Evolutionary conservation across 2,797 vertebrate genomes (phyloP), one percentile per base, ranked within the genome.

Genomic region (Acipenser ruthenus): DNA sequence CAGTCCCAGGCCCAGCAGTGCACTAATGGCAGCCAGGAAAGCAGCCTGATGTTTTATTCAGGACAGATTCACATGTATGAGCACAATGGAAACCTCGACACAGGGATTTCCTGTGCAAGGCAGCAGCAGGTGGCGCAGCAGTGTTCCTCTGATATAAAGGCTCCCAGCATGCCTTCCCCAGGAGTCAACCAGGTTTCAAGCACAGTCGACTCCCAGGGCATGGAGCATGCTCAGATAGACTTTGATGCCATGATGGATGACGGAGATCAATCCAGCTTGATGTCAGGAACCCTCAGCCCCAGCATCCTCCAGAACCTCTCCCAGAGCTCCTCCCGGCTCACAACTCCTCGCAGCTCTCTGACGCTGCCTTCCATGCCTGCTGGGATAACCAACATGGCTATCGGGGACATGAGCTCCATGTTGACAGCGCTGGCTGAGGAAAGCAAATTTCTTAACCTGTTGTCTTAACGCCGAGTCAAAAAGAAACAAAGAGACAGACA

Each of bases 321-420:
- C 73, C 95, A 97, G 90, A 96, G 83, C 78, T 99, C 97, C 72
- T 98, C 96, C 63, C 93, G 96, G 63, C 94, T 99, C 75, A 98
- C 95, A 1, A 99, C 96, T 63, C 96, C 96, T n/a, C 93, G 94
- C 66, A 96, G 93, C 83, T 98, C 96, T 58, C 87, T 99, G 78
- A 95, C 94, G 2, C 79, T 91, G 12, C 89, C 95, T 6, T 93
- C 94, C 5, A 87, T 97, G 73, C 95, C 95, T 0, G 69, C 92
- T 0, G 97, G 95, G 71, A 92, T 97, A 71, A 93, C 94, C 86
- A 99, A 99, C 86, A 99, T 99, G 97, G 97, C 97, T 37, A 98
- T 99, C 0, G 97, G 97, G 15, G 96, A 99, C 73, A 99, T 99
- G 97, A 99, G 89, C 86, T 99, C 96, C 67, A 96, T 99, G 97